Evolutionary conservation across 1,140 invertebrate species (phyloP).

Genomic region (Formica selysi): DNA sequence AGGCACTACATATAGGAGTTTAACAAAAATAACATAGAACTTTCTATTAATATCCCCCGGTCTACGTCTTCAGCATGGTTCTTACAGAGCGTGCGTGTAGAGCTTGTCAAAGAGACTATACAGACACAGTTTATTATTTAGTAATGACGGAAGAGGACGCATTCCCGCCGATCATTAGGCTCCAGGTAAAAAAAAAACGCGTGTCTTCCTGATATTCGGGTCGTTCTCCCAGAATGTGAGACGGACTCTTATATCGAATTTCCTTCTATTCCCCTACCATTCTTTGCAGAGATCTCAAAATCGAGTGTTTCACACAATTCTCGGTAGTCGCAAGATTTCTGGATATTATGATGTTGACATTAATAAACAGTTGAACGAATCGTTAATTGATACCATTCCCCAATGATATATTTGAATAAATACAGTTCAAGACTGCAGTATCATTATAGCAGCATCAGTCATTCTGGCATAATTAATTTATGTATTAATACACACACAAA

Average conservation of each 20-base stretch:
- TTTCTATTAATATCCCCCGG: slow-evolving; percentile 81
- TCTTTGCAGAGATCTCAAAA: neutral
- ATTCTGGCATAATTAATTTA: neutral
- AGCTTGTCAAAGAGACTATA: slow-evolving; percentile 79
- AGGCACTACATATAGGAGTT: slow-evolving; percentile 60
- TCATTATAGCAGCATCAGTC: neutral
- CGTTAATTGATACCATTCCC: neutral
- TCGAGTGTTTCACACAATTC: slow-evolving; percentile 12
- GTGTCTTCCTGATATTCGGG: slow-evolving; percentile 16
- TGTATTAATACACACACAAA: neutral
- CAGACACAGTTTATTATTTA: slow-evolving; percentile 77
- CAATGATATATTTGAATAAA: neutral
- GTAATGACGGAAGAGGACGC: slow-evolving; percentile 80
- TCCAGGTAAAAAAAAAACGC: slow-evolving; percentile 79
- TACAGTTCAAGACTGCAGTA: neutral
- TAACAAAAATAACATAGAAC: slow-evolving; percentile 74
- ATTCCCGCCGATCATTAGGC: slow-evolving; percentile 81
- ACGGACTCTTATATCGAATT: neutral
- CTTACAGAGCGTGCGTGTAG: slow-evolving; percentile 78
- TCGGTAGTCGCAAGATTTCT: neutral
- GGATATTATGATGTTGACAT: neutral
- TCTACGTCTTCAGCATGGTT: slow-evolving; percentile 80
- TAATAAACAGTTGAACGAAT: neutral
- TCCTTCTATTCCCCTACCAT: neutral
- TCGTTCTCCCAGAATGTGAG: neutral